Evolutionary conservation across 2,797 vertebrate species (phyloP), one percentile per base, ranked within the genome.

Genomic region (Lophura swinhoii): DNA sequence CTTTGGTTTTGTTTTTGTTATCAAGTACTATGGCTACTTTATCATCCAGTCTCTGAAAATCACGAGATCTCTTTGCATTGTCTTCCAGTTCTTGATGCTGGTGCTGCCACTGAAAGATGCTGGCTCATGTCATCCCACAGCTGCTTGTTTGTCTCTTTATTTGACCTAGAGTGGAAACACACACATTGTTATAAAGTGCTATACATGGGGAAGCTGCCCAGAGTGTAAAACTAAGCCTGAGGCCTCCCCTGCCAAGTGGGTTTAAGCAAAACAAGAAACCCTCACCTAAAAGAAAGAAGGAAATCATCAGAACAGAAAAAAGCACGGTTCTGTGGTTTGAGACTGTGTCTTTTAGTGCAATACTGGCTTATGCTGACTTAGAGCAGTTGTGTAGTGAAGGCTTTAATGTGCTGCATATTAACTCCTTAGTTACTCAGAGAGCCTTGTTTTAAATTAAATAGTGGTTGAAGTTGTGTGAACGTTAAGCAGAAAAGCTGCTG

Each of bases 91-190:
- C 59, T 21, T 39, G 39, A 11, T 35, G 59, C 48, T 37, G 5
- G 9, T 31, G 18, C 43, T 63, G 17, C 17, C 22, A 10, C 35
- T 73, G 49, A 24, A 78, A 70, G 56, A 6, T 24, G 17, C 10
- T 62, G 12, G 43, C 33, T 55, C 8, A 0, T 43, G 31, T 60
- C 58, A 35, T 60, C 49, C 28, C 59, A 39, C 33, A 31, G 56
- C 33, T 49, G 14, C 44, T 37, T 0, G 0, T 75, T 87, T 51
- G 53, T 49, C 35, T 41, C 41, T 17, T 66, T 9, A 4, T 67
- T 33, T 62, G 48, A 43, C 15, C 11, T 37, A 37, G 16, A 0
- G 20, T 0, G 1, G 43, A 12, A 11, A 22, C 16, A 2, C 22
- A 9, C 35, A 22, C 6, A 2, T 48, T 59, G 29, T 58, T 5